A percentile compares a stretch with the other conserved stretches of the same genome.
Conservation (phyloP, 2,888 invertebrate genomes). For the Sipha maydis region DNA sequence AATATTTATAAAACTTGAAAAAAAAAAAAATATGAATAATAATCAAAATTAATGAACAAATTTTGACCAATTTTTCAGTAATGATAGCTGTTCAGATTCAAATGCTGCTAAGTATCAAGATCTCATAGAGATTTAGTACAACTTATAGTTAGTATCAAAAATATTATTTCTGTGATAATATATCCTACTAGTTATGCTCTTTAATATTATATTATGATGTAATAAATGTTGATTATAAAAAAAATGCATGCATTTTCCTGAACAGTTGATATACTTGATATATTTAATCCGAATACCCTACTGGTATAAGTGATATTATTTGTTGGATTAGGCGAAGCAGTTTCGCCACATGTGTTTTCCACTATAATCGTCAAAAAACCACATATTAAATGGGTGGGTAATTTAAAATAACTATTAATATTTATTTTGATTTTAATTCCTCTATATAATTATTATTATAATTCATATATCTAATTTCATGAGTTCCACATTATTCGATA, state of each 20-base stretch:
- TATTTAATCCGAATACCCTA: too few species aligned
- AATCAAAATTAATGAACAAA: background rate
- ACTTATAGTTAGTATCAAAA: slow-evolving; percentile 9
- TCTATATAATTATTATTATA: background rate
- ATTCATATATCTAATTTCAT: background rate
- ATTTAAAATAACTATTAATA: too few species aligned
- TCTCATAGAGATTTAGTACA: slow-evolving; percentile 54
- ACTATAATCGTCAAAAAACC: too few species aligned
- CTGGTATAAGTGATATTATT: too few species aligned
- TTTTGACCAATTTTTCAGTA: slow-evolving; percentile 42
- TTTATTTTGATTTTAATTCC: too few species aligned
- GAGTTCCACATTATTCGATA: background rate
- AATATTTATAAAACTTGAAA: background rate
- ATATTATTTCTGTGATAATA: slow-evolving; percentile 45
- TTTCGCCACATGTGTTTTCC: too few species aligned
- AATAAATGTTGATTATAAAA: slow-evolving; percentile 10
- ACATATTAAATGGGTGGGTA: too few species aligned
- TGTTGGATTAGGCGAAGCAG: too few species aligned
- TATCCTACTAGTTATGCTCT: slow-evolving; percentile 16
- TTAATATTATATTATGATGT: background rate
- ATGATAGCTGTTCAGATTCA: slow-evolving; percentile 38
- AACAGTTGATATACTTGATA: background rate
- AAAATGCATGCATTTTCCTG: background rate
- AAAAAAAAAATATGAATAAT: background rate
- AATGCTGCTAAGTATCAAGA: slow-evolving; percentile 52